These are phyloP conservation scores for Lerista edwardsae DNA, from an alignment of 2,797 vertebrate genomes.

Conservation along the genomic window DNA sequence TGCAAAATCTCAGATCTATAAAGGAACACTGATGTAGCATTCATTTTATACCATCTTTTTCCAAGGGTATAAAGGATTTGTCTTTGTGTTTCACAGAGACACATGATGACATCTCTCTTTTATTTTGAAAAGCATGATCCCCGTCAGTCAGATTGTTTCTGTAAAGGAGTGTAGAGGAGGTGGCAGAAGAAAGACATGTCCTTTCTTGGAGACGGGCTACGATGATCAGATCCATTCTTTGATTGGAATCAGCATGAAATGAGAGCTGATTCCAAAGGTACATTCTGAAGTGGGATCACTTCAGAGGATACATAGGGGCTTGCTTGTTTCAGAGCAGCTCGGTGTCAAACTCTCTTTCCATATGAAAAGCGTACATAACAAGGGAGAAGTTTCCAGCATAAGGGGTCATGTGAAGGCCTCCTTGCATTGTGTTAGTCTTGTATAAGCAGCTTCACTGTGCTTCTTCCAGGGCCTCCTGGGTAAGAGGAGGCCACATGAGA, in stretches of 20 bases:
- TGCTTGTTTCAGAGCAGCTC: not conserved
- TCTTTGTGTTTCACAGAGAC: slow-evolving; percentile 24
- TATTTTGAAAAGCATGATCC: not conserved
- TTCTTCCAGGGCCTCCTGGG: not conserved
- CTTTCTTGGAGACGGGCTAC: not conserved
- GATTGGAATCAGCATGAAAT: slow-evolving; percentile 23
- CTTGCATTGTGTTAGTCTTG: no score
- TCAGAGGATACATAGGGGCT: not conserved
- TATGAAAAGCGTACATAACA: not conserved
- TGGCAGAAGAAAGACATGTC: slow-evolving; percentile 1
- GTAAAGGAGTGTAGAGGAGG: not conserved
- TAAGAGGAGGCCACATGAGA: not conserved
- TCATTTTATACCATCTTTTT: slow-evolving; percentile 20
- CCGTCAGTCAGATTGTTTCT: not conserved
- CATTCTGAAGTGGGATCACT: not conserved
- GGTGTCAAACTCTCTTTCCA: not conserved
- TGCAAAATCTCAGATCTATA: not conserved
- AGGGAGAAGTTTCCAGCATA: not conserved
- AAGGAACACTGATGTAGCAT: slow-evolving; percentile 12
- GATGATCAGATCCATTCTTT: not conserved
- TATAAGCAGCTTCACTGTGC: not conserved
- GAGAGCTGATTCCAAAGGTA: not conserved
- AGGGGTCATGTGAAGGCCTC: no score
- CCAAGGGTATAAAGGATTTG: not conserved
- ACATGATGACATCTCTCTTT: slow-evolving; percentile 19